Evolutionary conservation across 2,797 vertebrate species (phyloP), one percentile per base, ranked within the genome.

Genomic region (Arrhamphus sclerolepis): DNA sequence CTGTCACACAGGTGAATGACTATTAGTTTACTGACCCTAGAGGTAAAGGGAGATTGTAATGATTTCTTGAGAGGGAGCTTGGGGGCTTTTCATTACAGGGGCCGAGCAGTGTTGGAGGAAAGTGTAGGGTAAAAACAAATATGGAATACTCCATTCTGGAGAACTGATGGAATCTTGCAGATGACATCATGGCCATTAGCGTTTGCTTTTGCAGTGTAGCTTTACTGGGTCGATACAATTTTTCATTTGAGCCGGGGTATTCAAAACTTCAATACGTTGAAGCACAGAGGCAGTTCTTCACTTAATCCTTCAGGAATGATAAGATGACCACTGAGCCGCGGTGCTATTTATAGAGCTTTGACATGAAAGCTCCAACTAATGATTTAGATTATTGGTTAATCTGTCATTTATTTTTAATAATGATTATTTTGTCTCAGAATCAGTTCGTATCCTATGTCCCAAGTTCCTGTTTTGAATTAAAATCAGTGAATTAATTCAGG

Each of bases 1-100:
- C 91, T 93, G 91, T 92, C 91, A 92, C 87, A 76, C 85, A 89
- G 85, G 88, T 91, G 91, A 92, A 90, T 89, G 88, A 90, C 90
- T 90, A 91, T 93, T 92, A 91, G 89, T 92, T 90, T 87, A 89
- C 76, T 63, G 85, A 89, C 87, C 90, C 87, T 83, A 64, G 81
- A 87, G 87, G 83, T 82, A 77, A 68, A 73, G 64, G 70, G 78
- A 85, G 80, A 81, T 85, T 77, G 85, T 87, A 91, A 91, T 91
- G 89, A 91, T 89, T 90, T 90, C 82, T 85, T 38, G 67, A 86
- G 80, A 84, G 60, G 81, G 60, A 14, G 85, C 87, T 83, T 10
- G 72, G 81, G 82, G 84, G 75, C 49, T 72, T 89, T 89, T 90
- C 83, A 89, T 90, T 89, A 88, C 49, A 72, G 64, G 73, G 64